Evolutionary conservation across 2,888 invertebrate genomes (phyloP), one percentile per base, ranked within the genome.

Genomic region (Drosophila niveifrons): DNA sequence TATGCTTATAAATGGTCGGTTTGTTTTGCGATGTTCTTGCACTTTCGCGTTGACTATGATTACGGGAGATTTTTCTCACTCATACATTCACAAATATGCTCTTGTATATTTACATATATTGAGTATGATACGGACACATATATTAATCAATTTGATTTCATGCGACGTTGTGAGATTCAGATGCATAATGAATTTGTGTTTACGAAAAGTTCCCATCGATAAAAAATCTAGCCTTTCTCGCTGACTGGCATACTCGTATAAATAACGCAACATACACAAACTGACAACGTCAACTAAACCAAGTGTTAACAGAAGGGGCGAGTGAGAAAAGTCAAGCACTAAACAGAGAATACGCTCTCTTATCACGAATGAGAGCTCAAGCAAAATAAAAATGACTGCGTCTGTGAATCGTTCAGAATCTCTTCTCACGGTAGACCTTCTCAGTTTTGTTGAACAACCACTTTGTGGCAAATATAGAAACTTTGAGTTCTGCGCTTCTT

Each of bases 251-350:
- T 73, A n/a, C n/a, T n/a, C n/a, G n/a, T n/a, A 69, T 80, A 66
- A 80, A 86, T 78, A 78, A 66, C 80, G 74, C 76, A 76, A 70
- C 76, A 76, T 79, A 72, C 68, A 69, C 66, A 72, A 52, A 72
- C 75, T 78, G 75, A 87, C 71, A 62, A 57, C 79, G 72, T 65
- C 75, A 83, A 65, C 61, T 75, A 67, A 71, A 70, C 70, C 58
- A 82, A 79, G 65, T 71, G 61, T 64, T 66, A 47, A 56, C 62
- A 56, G 68, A 72, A 59, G 68, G 64, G 74, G 72, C 68, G 66
- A 66, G 67, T 65, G 61, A 70, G 67, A 69, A 62, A 63, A 53
- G 61, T 41, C 66, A n/a, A 63, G 11, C 59, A 34, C 3, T 18
- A 46, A 44, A 8, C 8, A 51, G 23, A 4, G 2, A 58, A 28